Evolutionary conservation across 2,797 vertebrate species (phyloP), one percentile per base, ranked within the genome.

Genomic region (Apogon hyalosoma): DNA sequence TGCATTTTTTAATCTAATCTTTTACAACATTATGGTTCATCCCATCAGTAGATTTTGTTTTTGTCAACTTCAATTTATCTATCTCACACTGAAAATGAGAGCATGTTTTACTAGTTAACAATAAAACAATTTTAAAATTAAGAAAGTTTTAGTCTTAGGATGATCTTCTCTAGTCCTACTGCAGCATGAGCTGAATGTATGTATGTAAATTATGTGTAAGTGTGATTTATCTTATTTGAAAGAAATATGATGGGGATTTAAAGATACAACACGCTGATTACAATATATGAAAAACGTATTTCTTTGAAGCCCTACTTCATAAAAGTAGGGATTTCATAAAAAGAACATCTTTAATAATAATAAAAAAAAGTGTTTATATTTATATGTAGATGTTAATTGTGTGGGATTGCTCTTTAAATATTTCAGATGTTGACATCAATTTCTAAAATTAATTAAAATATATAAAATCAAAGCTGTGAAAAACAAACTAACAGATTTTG

Each of bases 151-250:
- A 49, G 7, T 64, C 47, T 24, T 61, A 39, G 4, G 9, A 21
- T 48, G 46, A 69, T 71, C 28, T 7, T 50, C 21, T 58, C 58
- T 33, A 55, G 53, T 72, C 46, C 38, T 24, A 31, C 55, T 39
- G 21, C 50, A 59, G 31, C 21, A 50, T 3, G 5, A 6, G 16
- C 15, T 69, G 74, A 55, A 54, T 70, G 50, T 67, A 53, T 79
- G 76, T 67, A 75, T 80, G 71, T 73, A 60, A 83, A 82, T 83
- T 19, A n/a, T n/a, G n/a, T n/a, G n/a, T n/a, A n/a, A 75, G 45
- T 40, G 40, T 63, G 57, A 71, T 68, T 83, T 63, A 85, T 86
- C 65, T 77, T 15, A 73, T 71, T 79, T 77, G 70, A 68, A 75
- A 80, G 78, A 18, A 65, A 48, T 77, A 60, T 70, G 67, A 82